Evolutionary conservation across 1,140 invertebrate genomes (phyloP).

Genomic region (Acyrthosiphon pisum): DNA sequence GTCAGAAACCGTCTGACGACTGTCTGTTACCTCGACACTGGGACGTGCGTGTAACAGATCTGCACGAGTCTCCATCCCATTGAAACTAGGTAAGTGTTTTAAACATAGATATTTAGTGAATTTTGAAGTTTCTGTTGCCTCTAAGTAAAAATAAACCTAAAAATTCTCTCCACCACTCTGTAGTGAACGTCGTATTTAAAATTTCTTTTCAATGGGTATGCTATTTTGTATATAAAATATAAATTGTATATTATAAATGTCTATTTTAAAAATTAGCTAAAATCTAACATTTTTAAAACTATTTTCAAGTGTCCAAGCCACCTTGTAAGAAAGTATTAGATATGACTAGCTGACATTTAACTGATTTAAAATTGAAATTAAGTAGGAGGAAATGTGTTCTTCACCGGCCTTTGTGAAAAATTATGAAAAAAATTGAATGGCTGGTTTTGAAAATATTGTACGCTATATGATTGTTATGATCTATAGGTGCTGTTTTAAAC

Average conservation of each 20-base stretch:
- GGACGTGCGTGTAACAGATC: too few relatives aligned
- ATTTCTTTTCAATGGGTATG: not conserved
- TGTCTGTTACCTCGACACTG: not conserved
- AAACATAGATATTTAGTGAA: not conserved
- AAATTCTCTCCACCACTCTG: not conserved
- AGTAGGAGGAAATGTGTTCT: not conserved
- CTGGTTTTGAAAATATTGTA: not conserved
- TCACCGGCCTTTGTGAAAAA: not conserved
- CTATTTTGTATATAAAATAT: not conserved
- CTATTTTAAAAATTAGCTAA: too few relatives aligned
- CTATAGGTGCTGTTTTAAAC: not conserved
- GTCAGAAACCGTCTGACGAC: not conserved
- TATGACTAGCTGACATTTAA: not conserved
- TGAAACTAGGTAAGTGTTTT: not conserved
- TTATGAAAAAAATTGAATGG: not conserved
- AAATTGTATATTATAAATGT: too few relatives aligned
- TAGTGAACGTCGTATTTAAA: too few relatives aligned
- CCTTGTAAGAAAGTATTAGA: too few relatives aligned
- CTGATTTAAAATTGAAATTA: not conserved
- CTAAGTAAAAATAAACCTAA: not conserved
- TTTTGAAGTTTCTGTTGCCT: not conserved
- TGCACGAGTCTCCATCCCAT: too few relatives aligned
- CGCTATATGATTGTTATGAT: not conserved
- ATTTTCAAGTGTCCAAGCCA: not conserved
- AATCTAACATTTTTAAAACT: not conserved